Conservation (phyloP, 2,797 vertebrate genomes). For the Hemibagrus guttatus region DNA sequence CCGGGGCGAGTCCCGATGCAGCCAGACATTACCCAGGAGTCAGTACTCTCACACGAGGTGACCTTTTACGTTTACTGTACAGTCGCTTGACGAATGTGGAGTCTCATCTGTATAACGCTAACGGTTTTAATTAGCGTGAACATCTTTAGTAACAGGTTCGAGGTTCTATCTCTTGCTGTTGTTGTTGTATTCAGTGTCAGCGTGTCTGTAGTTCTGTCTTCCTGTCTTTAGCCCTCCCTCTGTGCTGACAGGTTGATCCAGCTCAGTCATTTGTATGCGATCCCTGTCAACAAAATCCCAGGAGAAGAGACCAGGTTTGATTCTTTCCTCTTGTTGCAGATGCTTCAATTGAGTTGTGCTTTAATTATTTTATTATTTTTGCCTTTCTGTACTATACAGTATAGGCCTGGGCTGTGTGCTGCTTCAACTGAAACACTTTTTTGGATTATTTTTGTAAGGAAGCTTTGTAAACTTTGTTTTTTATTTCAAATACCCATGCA, state of each 20-base stretch:
- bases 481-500: not conserved
- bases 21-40: slow-evolving; percentile 50
- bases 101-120: not conserved
- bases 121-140: not conserved
- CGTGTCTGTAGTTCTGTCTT: not conserved
- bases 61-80: slow-evolving; percentile 26
- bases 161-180: not conserved
- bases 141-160: not conserved
- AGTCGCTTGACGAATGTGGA: not conserved
- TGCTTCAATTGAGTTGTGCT: not conserved
- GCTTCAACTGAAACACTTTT: not conserved
- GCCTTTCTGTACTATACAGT: not conserved
- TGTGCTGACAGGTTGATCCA: not conserved
- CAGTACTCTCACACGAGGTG: slow-evolving; percentile 33
- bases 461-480: not conserved
- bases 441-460: not conserved
- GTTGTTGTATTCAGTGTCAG: not conserved
- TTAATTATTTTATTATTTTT: not conserved
- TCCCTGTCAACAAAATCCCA: not conserved
- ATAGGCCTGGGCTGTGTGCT: not conserved
- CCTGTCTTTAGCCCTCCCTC: not conserved
- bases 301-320: not conserved
- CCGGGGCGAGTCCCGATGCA: slow-evolving; percentile 51
- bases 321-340: not conserved
- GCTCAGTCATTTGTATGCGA: too few relatives aligned